Evolutionary conservation across 37 sponge, comb jelly and placozoan species (phyloP).

Genomic region (Geodia barretti): DNA sequence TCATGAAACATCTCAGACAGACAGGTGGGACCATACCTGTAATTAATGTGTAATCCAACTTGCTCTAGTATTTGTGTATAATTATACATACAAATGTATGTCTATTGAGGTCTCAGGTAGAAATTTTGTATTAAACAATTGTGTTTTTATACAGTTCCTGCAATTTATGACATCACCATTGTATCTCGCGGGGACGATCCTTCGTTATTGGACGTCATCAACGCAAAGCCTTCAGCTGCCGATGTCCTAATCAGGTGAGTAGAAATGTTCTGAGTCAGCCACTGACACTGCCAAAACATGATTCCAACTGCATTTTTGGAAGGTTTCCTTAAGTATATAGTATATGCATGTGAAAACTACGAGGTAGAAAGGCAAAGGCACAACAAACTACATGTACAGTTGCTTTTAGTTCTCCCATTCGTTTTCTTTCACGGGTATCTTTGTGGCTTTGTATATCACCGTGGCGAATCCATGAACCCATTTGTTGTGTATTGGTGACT

Average conservation of each 20-base stretch:
- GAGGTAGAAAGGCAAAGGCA: too few species aligned
- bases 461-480: not conserved
- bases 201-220: slow-evolving; percentile 58
- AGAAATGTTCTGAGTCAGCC: too few species aligned
- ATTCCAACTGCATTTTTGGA: too few species aligned
- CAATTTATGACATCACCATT: slow-evolving; percentile 72
- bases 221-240: slow-evolving; percentile 48
- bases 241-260: slow-evolving; percentile 57
- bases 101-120: too few species aligned
- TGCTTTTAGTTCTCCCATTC: too few species aligned
- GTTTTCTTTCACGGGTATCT: too few species aligned
- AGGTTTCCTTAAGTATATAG: too few species aligned
- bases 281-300: too few species aligned
- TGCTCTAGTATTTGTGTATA: not conserved
- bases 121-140: not conserved
- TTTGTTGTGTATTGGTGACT: not conserved
- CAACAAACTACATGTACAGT: too few species aligned
- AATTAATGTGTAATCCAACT: not conserved
- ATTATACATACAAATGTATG: not conserved
- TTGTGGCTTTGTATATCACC: not conserved
- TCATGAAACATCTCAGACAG: slow-evolving; percentile 50
- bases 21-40: slow-evolving; percentile 19
- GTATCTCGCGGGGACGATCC: slow-evolving; percentile 54
- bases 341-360: too few species aligned
- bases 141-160: slow-evolving; percentile 47